Evolutionary conservation across 2,113 vertebrate species (phyloP), one percentile per base, ranked within the genome.

Genomic region (Athene cunicularia): DNA sequence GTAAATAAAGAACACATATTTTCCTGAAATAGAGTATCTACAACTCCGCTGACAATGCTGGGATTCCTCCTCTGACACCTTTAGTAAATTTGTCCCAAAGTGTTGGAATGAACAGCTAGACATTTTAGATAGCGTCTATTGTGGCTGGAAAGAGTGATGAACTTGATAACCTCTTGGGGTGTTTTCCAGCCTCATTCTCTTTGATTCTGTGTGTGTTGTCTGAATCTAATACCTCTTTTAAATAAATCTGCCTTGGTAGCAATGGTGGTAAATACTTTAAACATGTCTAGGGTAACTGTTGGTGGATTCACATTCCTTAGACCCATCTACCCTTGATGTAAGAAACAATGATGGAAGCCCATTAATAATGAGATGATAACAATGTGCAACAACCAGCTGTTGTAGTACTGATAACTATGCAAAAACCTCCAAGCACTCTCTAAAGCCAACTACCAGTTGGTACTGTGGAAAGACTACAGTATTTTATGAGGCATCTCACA

Each of bases 191-290:
- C 23, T 71, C 47, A 52, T 81, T 91, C 43, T 86, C 83, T 74
- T 35, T 88, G 60, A 83, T 86, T 92, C 45, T 93, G 53, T 59
- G 15, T n/a, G 32, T 80, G 52, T 26, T 88, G 41, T 71, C 19
- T 89, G 85, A 73, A 87, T 49, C 52, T 79, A 63, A 87, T 66
- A 91, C 33, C 30, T 91, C 66, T 95, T 95, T 18, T 72, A 96
- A 92, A 89, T 87, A 95, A 91, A 92, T 87, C 53, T 68, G 19
- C 16, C 68, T 62, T 49, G 24, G 23, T 85, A 80, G 23, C 37
- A 53, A 28, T 27, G 35, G 18, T 56, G 49, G 41, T 45, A 93
- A 87, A 91, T 39, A 55, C 35, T 82, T 94, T 39, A 85, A 91
- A 68, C 27, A 35, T 23, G 27, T 49, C 35, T 88, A 59, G 83